phyloP scores from a whole-genome alignment of 2,113 vertebrate genomes.

The Procavia capensis region DNA sequence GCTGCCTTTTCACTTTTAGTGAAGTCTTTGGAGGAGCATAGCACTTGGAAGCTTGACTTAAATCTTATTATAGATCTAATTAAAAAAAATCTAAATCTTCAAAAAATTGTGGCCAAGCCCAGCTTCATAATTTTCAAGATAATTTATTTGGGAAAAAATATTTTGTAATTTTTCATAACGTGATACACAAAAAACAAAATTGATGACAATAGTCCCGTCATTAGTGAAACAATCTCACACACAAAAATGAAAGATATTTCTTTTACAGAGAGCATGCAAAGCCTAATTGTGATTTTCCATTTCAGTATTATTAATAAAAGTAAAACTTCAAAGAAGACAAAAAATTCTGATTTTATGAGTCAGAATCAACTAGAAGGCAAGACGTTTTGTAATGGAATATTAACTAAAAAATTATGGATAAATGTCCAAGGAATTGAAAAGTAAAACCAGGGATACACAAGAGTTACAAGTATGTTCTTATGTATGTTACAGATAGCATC shows the following conservation, averaged over 20 bases:
- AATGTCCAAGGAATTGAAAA: background rate
- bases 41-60: constrained; percentile 1
- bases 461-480: background rate
- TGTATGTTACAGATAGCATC: background rate
- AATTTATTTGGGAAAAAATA: background rate
- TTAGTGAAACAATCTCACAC: background rate
- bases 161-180: background rate
- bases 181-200: background rate
- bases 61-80: background rate
- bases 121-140: background rate
- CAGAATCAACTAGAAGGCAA: too few species aligned
- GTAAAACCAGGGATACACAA: background rate
- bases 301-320: background rate
- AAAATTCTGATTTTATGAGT: too few species aligned
- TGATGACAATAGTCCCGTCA: background rate
- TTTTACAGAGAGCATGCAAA: background rate
- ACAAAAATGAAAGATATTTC: background rate
- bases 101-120: background rate
- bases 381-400: background rate
- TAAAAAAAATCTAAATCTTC: background rate
- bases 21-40: too few species aligned
- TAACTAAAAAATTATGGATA: background rate
- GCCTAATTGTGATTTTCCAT: background rate
- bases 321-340: background rate
- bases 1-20: too few species aligned